phyloP scores from a whole-genome alignment of 2,113 vertebrate genomes.

The Triplophysa dalaica region DNA sequence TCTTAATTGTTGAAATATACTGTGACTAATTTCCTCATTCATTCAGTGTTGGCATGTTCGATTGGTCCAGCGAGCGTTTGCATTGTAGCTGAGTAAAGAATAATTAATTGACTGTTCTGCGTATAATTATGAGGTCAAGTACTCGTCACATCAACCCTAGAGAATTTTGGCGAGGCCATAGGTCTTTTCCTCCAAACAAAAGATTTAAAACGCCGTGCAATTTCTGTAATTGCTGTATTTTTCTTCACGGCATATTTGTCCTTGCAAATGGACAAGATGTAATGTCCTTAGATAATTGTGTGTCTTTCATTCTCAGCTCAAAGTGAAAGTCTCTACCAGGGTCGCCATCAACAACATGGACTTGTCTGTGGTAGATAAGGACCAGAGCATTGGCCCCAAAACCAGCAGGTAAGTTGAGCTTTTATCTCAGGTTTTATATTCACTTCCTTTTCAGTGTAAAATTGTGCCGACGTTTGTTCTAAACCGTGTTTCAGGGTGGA shows the following conservation, averaged over 20 bases:
- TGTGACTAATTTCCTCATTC: conserved; percentile 21
- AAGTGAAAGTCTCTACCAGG: conserved; percentile 96
- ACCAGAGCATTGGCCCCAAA: conserved; percentile 97
- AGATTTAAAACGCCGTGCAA: not conserved
- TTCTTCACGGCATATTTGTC: not conserved
- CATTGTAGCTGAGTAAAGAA: conserved; percentile 28
- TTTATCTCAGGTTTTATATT: not conserved
- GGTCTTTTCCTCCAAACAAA: conserved; percentile 16
- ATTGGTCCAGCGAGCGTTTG: not conserved
- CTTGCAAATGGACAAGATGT: not conserved
- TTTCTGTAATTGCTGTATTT: conserved; percentile 20
- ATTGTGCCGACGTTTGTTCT: not conserved
- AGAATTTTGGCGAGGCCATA: conserved; percentile 12
- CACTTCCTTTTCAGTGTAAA: not conserved
- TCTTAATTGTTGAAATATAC: conserved; percentile 15
- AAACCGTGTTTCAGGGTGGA: conserved; percentile 78
- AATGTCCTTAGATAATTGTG: not conserved
- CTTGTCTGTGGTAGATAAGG: conserved; percentile 95
- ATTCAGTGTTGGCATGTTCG: not conserved
- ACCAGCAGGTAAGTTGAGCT: conserved; percentile 81
- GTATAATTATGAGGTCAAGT: conserved; percentile 24
- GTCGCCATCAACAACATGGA: conserved; percentile 93
- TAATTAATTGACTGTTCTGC: conserved; percentile 21
- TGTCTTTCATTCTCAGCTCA: conserved; percentile 75
- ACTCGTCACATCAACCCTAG: not conserved